Evolutionary conservation across 2,888 invertebrate genomes (phyloP), one percentile per base, ranked within the genome.

Genomic region (Agrochola litura): DNA sequence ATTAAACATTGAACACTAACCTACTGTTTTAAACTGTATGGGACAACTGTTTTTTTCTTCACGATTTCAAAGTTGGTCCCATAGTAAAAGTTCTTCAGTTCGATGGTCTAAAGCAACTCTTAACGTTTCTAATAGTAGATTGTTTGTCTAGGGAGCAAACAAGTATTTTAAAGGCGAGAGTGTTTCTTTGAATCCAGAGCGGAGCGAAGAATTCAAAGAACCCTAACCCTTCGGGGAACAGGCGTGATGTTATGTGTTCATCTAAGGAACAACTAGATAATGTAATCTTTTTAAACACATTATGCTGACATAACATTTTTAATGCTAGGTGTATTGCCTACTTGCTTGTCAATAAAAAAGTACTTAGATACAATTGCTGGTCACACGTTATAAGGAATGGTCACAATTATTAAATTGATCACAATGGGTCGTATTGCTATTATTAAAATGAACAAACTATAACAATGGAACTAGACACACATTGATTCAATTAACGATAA

Each of bases 401-500:
- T 61, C 46, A 63, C 54, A 70, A 79, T 76, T 37, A 79, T 76
- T 37, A 46, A 46, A 41, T 63, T 46, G 14, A 2, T 19, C 12
- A 79, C 77, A 77, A 77, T 77, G 46, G 46, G 19, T 14, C 16
- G 16, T 16, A 41, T 41, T 63, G 30, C 41, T 54, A n/a, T 72
- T 71, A 77, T 80, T 77, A 49, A 77, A 80, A 37, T 41, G 63
- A 80, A 77, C 14, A 61, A 72, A 52, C 80, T 63, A 5, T 8
- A 30, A 77, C 80, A 77, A 80, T 77, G 46, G n/a, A n/a, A 37
- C 52, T 22, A 14, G 1, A 14, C 2, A 71, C 10, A 22, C n/a
- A 25, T 46, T 54, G 6, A 10, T 60, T 52, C n/a, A n/a, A 52
- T 12, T 61, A 16, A 49, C 10, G 9, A 19, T 22, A 16, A 5